Percentiles rank a stretch among this genome's conserved stretches.
Evolutionary conservation across 2,888 invertebrate genomes (phyloP).

Genomic region (Clanis bilineata): DNA sequence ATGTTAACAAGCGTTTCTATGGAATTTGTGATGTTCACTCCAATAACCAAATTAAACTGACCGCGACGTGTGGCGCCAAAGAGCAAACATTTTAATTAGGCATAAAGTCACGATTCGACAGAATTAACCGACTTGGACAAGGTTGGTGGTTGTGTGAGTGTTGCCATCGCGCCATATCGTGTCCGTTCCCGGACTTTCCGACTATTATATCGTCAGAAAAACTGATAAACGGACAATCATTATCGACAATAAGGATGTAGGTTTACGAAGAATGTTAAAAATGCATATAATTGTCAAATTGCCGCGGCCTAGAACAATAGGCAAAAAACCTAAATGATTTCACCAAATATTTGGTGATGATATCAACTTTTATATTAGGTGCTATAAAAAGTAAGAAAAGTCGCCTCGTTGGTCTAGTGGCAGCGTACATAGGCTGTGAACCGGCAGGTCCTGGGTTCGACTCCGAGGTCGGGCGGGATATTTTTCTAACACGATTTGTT

Average conservation of each 20-base stretch:
- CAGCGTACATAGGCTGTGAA: no score
- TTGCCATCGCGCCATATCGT: constrained; percentile 26
- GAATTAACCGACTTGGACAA: constrained; percentile 49
- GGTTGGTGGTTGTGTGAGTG: constrained; percentile 28
- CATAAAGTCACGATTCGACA: constrained; percentile 69
- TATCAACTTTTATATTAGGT: background rate
- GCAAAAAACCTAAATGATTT: constrained; percentile 2
- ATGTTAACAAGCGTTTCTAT: constrained; percentile 49
- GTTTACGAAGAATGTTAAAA: constrained; percentile 3
- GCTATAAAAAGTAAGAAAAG: no score
- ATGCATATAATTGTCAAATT: constrained; percentile 11
- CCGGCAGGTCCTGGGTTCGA: no score
- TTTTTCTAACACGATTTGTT: no score
- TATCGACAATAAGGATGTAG: constrained; percentile 18
- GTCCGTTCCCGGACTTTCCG: constrained; percentile 29
- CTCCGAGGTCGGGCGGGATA: no score
- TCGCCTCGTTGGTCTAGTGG: no score
- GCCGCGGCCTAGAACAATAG: background rate
- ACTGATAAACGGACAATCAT: constrained; percentile 5
- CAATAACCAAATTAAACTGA: constrained; percentile 62
- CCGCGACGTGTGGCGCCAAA: constrained; percentile 70
- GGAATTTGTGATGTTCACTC: constrained; percentile 55
- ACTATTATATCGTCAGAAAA: constrained; percentile 26
- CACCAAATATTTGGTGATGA: background rate
- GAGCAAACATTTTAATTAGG: constrained; percentile 70